These are phyloP conservation scores for Archocentrus centrarchus DNA, from an alignment of 2,113 vertebrate species.

Conservation along the genomic window DNA sequence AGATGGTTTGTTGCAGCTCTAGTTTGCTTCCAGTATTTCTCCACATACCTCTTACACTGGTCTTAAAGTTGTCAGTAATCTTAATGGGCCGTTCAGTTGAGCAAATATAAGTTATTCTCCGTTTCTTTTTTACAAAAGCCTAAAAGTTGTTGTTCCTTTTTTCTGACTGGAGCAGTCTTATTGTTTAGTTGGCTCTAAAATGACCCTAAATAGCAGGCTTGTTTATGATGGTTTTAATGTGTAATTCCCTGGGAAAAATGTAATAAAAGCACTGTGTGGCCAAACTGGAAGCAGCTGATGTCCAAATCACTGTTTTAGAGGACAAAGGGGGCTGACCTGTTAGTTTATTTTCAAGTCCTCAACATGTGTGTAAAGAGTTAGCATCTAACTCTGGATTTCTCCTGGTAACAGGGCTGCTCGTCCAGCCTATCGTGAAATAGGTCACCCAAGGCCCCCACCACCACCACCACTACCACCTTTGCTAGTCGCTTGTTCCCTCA, in stretches of 20 bases:
- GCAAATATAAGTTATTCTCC: background rate
- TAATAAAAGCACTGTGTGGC: background rate
- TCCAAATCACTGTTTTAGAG: background rate
- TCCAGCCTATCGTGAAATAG: conserved; percentile 63
- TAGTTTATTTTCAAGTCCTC: background rate
- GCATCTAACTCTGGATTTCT: conserved; percentile 25
- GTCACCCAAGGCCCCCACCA: conserved; percentile 49
- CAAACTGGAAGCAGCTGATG: background rate
- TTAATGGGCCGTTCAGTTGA: background rate
- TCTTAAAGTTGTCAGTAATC: background rate
- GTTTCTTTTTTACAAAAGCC: background rate
- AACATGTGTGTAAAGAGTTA: background rate
- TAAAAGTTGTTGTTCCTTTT: background rate
- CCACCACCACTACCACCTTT: background rate
- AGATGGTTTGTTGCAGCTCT: background rate
- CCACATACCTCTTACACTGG: background rate
- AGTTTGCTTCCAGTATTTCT: background rate
- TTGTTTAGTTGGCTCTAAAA: background rate
- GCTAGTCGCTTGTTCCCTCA: conserved; percentile 2
- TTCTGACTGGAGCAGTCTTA: background rate
- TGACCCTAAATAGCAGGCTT: background rate
- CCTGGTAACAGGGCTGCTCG: conserved; percentile 48
- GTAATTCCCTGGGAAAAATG: background rate
- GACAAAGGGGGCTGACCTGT: background rate
- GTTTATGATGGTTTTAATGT: background rate